Evolutionary conservation across 2,113 vertebrate species (phyloP).

Genomic region (Prochilodus magdalenae): DNA sequence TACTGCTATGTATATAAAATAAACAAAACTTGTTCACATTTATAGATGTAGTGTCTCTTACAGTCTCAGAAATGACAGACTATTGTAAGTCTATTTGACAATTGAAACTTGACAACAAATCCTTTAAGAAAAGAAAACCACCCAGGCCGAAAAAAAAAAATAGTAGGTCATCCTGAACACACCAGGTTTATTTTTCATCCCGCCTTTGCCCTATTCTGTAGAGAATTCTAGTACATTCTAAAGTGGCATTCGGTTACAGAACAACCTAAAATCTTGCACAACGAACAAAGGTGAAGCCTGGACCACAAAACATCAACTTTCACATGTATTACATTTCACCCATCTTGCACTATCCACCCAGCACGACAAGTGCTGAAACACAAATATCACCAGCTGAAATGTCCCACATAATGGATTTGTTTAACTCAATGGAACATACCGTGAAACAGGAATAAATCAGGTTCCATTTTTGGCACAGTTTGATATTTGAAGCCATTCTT

Average conservation of each 20-base stretch:
- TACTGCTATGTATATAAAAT: too few relatives aligned
- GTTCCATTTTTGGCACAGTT: not conserved
- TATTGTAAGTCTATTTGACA: too few relatives aligned
- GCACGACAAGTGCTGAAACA: not conserved
- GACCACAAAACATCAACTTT: slow-evolving; percentile 18
- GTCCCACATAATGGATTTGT: not conserved
- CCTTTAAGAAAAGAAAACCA: not conserved
- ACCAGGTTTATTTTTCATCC: too few relatives aligned
- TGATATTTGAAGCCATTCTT: not conserved
- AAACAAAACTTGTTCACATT: too few relatives aligned
- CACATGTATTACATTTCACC: slow-evolving; percentile 41
- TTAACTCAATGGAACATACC: not conserved
- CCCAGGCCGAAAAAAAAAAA: too few relatives aligned
- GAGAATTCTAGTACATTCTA: too few relatives aligned
- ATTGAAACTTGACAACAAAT: not conserved
- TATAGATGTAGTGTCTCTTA: too few relatives aligned
- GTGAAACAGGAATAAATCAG: not conserved
- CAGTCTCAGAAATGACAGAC: too few relatives aligned
- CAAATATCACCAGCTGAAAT: not conserved
- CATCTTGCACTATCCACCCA: not conserved
- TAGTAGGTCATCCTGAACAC: too few relatives aligned
- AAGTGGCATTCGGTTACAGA: slow-evolving; percentile 25
- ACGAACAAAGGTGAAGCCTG: slow-evolving; percentile 24
- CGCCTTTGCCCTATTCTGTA: too few relatives aligned
- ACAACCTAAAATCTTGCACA: not conserved